These are phyloP conservation scores for Entomobrya multifasciata DNA, from an alignment of 2,888 invertebrate genomes.

Conservation along the genomic window DNA sequence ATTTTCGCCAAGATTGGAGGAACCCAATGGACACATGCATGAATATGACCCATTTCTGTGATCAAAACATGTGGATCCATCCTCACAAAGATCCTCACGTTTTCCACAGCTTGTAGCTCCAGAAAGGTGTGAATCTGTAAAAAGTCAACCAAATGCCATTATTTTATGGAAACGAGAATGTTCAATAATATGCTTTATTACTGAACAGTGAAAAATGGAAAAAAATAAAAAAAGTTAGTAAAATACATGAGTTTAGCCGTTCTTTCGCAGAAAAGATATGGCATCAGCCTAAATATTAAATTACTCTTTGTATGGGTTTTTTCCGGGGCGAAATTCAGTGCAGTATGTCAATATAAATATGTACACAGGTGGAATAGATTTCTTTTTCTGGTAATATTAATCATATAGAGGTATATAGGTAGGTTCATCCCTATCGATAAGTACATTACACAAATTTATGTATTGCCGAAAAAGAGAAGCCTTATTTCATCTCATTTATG, in stretches of 20 bases:
- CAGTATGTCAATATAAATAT: conserved; percentile 10
- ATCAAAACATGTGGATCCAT: conserved; percentile 77
- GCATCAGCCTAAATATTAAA: too few species aligned
- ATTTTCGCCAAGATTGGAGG: conserved; percentile 70
- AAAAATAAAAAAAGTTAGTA: background rate
- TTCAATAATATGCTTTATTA: background rate
- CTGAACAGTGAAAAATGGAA: background rate
- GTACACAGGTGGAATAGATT: conserved; percentile 5
- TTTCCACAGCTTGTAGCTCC: conserved; percentile 77
- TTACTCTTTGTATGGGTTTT: too few species aligned
- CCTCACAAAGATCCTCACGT: conserved; percentile 70
- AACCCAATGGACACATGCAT: conserved; percentile 78
- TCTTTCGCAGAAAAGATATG: too few species aligned
- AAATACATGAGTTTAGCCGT: too few species aligned
- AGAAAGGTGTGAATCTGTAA: conserved; percentile 77
- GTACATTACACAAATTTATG: conserved; percentile 1
- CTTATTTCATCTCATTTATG: conserved; percentile 1
- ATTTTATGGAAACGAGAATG: too few species aligned
- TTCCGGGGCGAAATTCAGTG: background rate
- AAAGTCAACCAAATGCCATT: too few species aligned
- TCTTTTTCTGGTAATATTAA: too few species aligned
- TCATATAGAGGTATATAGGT: too few species aligned
- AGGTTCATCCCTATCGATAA: too few species aligned
- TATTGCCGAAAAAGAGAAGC: conserved; percentile 14
- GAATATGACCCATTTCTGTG: conserved; percentile 78